Conservation (phyloP, 2,113 vertebrate genomes). For the Guaruba guarouba region DNA sequence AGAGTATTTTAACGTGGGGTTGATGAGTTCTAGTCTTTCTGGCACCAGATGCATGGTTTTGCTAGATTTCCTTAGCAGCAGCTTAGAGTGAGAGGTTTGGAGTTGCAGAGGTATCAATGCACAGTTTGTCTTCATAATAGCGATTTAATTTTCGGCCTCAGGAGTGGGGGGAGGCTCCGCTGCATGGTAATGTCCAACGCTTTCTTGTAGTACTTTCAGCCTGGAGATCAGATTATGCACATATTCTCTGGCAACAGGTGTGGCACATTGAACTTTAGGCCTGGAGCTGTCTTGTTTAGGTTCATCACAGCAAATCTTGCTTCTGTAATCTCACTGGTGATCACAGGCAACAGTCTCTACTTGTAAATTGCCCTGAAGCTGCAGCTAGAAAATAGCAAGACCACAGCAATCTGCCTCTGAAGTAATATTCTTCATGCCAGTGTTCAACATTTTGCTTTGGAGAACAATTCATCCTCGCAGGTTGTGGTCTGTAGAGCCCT, state of each 20-base stretch:
- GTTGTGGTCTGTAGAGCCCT: background rate
- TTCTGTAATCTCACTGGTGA: background rate
- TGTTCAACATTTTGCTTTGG: background rate
- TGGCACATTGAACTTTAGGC: background rate
- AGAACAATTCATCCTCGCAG: background rate
- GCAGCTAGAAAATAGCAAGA: background rate
- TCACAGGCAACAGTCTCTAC: background rate
- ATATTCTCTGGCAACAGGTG: background rate
- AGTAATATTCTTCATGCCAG: background rate
- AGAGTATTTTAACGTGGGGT: background rate
- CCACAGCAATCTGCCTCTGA: background rate
- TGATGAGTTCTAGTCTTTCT: background rate
- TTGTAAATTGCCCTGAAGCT: background rate
- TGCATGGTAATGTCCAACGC: background rate
- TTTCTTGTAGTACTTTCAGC: background rate
- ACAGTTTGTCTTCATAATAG: background rate
- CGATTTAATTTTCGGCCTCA: background rate
- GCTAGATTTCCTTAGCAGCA: background rate
- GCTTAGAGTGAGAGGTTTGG: background rate
- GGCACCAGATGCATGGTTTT: accelerated
- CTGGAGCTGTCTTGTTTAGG: background rate
- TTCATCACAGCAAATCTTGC: background rate
- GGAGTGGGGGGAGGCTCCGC: background rate
- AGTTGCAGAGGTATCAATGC: accelerated
- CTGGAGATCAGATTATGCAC: background rate